A percentile compares a stretch with the other conserved stretches of the same genome.
phyloP scores from a whole-genome alignment of 2,113 vertebrate genomes.

The Steatornis caripensis region DNA sequence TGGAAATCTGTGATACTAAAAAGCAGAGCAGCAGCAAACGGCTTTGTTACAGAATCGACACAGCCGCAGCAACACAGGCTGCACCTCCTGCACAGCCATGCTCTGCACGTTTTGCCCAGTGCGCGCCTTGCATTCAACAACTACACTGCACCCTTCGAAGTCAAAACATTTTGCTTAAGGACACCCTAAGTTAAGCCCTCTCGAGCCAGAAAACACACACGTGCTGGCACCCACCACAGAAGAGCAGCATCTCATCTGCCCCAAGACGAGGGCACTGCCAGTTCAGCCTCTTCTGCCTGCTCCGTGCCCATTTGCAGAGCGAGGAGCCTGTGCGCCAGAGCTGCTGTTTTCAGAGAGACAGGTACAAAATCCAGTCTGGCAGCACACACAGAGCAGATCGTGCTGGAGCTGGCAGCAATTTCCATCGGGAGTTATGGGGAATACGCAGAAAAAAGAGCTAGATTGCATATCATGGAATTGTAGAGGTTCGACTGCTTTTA shows the following conservation, averaged over 20 bases:
- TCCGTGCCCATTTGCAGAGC: accelerated
- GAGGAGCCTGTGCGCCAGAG: not conserved
- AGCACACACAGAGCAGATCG: not conserved
- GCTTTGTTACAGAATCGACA: accelerated
- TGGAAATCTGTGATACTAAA: not conserved
- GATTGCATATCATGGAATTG: not conserved
- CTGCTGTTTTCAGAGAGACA: not conserved
- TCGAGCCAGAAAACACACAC: not conserved
- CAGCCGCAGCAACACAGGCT: not conserved
- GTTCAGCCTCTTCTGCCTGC: not conserved
- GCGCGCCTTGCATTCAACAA: accelerated
- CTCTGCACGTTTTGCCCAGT: accelerated
- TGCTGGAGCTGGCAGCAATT: not conserved
- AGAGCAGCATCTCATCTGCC: not conserved
- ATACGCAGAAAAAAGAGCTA: not conserved
- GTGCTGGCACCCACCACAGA: not conserved
- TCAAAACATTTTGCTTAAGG: not conserved
- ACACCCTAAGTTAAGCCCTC: not conserved
- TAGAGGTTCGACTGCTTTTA: not conserved
- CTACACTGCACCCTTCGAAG: accelerated
- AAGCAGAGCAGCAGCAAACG: not conserved
- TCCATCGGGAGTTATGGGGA: not conserved
- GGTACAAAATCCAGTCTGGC: not conserved
- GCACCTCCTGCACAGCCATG: accelerated
- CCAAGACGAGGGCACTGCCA: accelerated